These are phyloP conservation scores for Siderastrea siderea DNA, from an alignment of 92 coral and sea anemone genomes.

Conservation along the genomic window DNA sequence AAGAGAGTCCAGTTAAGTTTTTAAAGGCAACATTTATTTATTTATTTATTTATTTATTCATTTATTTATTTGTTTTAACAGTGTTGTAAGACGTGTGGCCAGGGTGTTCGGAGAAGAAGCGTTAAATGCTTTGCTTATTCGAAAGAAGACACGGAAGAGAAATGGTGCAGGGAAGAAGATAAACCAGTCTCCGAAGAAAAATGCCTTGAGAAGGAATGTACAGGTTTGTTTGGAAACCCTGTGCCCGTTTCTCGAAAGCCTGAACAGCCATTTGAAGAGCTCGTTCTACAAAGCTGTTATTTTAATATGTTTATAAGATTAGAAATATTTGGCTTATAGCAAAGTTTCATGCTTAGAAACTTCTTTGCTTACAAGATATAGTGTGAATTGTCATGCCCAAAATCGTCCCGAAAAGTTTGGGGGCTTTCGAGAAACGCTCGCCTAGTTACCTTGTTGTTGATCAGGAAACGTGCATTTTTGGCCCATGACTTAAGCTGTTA, in stretches of 20 bases:
- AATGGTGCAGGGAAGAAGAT: constrained; percentile 78
- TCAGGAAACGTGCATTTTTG: no score
- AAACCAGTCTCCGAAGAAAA: constrained; percentile 75
- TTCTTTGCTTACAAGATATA: neutral
- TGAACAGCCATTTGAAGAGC: no score
- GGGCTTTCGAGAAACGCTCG: no score
- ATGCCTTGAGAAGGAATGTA: constrained; percentile 74
- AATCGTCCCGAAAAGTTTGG: no score
- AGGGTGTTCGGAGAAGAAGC: constrained; percentile 78
- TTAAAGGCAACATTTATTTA: no score
- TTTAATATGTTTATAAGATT: neutral
- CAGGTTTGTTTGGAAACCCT: constrained; percentile 1
- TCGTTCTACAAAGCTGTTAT: neutral
- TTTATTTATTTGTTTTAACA: constrained; percentile 4
- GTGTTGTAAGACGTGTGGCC: constrained; percentile 94
- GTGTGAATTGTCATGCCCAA: no score
- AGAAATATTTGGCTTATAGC: no score
- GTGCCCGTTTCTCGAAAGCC: no score
- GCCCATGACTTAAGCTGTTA: no score
- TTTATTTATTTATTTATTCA: neutral
- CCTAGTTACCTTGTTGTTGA: no score
- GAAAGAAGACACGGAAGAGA: constrained; percentile 75
- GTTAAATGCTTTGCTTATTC: constrained; percentile 92
- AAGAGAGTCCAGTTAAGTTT: no score
- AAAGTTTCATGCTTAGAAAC: neutral